Conservation (phyloP, 1,140 invertebrate species). For the Lineus longissimus region DNA sequence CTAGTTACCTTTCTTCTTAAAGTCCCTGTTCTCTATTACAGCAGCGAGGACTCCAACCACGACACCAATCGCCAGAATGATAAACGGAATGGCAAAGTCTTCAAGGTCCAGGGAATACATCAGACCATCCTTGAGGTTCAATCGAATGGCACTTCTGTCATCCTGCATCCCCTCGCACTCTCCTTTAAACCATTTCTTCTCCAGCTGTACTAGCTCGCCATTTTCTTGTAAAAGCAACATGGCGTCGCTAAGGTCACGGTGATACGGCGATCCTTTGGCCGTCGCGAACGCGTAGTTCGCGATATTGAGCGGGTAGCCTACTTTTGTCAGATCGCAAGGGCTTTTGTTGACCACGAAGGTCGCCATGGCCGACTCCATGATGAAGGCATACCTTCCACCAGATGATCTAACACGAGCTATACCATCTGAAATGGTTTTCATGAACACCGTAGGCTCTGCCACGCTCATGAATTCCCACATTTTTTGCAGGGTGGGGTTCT, state of each 20-base stretch:
- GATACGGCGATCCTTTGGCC: conserved; percentile 38
- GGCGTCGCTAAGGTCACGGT: not conserved
- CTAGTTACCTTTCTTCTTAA: not conserved
- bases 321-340: conserved; percentile 93
- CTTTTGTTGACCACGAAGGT: conserved; percentile 77
- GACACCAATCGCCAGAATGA: not conserved
- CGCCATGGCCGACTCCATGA: conserved; percentile 93
- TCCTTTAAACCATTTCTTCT: conserved; percentile 3
- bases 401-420: conserved; percentile 27
- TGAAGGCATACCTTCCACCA: conserved; percentile 85
- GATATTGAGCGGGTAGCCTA: conserved; percentile 84
- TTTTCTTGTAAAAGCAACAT: not conserved
- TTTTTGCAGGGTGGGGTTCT: conserved; percentile 12
- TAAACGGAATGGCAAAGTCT: not conserved
- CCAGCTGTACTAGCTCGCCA: conserved; percentile 1
- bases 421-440: conserved; percentile 22
- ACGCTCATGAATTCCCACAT: conserved; percentile 16
- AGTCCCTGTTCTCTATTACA: not conserved
- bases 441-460: conserved; percentile 9
- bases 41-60: not conserved
- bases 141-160: not conserved
- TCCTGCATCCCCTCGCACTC: not conserved
- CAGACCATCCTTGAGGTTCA: not conserved
- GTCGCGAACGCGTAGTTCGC: conserved; percentile 66
- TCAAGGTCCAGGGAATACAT: not conserved